These are phyloP conservation scores for Harlomillsia oculata DNA, from an alignment of 1,140 invertebrate genomes.

Conservation along the genomic window DNA sequence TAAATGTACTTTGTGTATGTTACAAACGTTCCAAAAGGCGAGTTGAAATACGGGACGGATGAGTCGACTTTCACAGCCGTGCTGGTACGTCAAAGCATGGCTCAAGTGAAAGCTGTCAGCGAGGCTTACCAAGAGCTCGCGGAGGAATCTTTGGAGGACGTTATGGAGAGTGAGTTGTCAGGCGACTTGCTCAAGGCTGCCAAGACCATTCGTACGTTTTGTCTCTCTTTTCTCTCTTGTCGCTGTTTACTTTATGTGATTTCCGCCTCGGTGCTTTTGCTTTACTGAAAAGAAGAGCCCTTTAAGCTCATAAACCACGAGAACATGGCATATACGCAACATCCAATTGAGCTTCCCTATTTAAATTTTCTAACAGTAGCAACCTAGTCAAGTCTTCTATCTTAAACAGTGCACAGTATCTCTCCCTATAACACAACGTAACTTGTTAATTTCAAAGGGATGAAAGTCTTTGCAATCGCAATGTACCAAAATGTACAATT, in stretches of 20 bases:
- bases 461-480: background rate
- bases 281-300: slow-evolving; percentile 37
- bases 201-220: slow-evolving; percentile 34
- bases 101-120: slow-evolving; percentile 40
- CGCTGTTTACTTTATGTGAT: slow-evolving; percentile 38
- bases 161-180: slow-evolving; percentile 23
- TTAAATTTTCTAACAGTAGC: too few relatives aligned
- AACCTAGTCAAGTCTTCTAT: too few relatives aligned
- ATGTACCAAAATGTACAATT: background rate
- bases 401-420: too few relatives aligned
- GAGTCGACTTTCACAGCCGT: slow-evolving; percentile 78
- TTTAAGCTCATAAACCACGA: too few relatives aligned
- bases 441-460: too few relatives aligned
- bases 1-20: background rate
- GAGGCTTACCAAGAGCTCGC: slow-evolving; percentile 57
- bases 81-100: slow-evolving; percentile 43
- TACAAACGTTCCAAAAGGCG: slow-evolving; percentile 43
- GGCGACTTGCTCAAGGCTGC: slow-evolving; percentile 29
- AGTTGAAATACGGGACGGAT: slow-evolving; percentile 77
- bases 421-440: too few relatives aligned
- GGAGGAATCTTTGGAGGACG: slow-evolving; percentile 31
- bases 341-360: too few relatives aligned
- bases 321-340: too few relatives aligned
- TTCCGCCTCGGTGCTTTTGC: too few relatives aligned
- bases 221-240: slow-evolving; percentile 17